Percentiles rank a stretch among this genome's conserved stretches.
These are phyloP conservation scores for Yoshiicerus persimilis DNA, from an alignment of 1,140 invertebrate genomes.

Conservation along the genomic window DNA sequence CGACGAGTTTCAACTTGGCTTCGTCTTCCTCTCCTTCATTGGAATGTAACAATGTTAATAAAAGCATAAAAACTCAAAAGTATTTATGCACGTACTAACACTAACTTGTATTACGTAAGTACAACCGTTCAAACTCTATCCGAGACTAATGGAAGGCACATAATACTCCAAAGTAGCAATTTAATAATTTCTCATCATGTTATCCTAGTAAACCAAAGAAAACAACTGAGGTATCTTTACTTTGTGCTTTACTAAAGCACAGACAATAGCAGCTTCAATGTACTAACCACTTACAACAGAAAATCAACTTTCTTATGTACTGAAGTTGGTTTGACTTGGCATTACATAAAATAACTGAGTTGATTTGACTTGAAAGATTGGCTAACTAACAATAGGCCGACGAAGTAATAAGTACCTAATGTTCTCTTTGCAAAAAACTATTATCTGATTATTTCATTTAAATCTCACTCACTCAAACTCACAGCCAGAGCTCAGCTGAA, in stretches of 20 bases:
- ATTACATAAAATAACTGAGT: not conserved
- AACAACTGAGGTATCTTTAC: not conserved
- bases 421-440: not conserved
- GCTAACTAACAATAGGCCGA: not conserved
- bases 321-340: not conserved
- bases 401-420: not conserved
- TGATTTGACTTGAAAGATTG: not conserved
- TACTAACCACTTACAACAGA: too few species aligned
- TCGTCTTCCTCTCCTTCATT: not conserved
- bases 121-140: not conserved
- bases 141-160: not conserved
- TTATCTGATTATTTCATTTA: constrained; percentile 17
- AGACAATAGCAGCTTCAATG: too few species aligned
- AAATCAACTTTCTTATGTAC: not conserved
- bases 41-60: not conserved
- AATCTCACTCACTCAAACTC: not conserved
- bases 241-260: not conserved
- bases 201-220: not conserved
- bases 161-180: not conserved
- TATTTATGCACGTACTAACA: too few species aligned
- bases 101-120: not conserved
- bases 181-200: constrained; percentile 2
- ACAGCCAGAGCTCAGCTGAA: not conserved
- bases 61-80: not conserved
- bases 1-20: not conserved